These are phyloP conservation scores for Centropus unirufus DNA, from an alignment of 2,113 vertebrate species.

Conservation along the genomic window DNA sequence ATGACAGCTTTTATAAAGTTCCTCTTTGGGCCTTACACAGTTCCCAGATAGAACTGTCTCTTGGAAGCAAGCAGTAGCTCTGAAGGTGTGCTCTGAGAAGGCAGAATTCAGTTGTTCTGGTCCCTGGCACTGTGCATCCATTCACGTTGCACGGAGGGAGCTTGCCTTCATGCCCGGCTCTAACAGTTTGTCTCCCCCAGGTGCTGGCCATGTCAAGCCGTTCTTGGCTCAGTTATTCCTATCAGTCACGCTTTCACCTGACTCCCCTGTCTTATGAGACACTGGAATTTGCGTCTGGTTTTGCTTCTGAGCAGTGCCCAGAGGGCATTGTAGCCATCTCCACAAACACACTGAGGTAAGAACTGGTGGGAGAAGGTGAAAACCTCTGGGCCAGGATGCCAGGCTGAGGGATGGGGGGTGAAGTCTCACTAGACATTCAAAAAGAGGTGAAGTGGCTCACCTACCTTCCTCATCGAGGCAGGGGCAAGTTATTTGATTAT, in stretches of 20 bases:
- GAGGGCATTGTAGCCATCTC: slow-evolving; percentile 99
- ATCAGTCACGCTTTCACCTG: slow-evolving; percentile 96
- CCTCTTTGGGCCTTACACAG: accelerated
- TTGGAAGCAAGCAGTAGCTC: not conserved
- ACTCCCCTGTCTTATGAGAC: slow-evolving; percentile 96
- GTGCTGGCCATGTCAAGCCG: slow-evolving; percentile 98
- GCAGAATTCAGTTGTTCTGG: not conserved
- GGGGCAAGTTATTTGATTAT: not conserved
- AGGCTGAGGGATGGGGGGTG: not conserved
- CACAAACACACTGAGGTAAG: slow-evolving; percentile 95
- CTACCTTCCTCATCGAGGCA: not conserved
- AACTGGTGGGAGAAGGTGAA: not conserved
- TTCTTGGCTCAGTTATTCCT: slow-evolving; percentile 98
- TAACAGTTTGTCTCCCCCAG: slow-evolving; percentile 63
- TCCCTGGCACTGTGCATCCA: accelerated
- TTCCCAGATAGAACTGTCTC: not conserved
- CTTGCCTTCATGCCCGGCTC: not conserved
- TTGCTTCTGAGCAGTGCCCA: slow-evolving; percentile 97
- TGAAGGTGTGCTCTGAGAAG: not conserved
- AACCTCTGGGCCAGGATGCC: not conserved
- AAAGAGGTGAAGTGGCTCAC: not conserved
- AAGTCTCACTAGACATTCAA: not conserved
- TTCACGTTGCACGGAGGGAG: not conserved
- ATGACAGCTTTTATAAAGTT: not conserved
- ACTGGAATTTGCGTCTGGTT: slow-evolving; percentile 95